These are phyloP conservation scores for Pelvicachromis taeniatus DNA, from an alignment of 2,113 vertebrate genomes.

Conservation along the genomic window DNA sequence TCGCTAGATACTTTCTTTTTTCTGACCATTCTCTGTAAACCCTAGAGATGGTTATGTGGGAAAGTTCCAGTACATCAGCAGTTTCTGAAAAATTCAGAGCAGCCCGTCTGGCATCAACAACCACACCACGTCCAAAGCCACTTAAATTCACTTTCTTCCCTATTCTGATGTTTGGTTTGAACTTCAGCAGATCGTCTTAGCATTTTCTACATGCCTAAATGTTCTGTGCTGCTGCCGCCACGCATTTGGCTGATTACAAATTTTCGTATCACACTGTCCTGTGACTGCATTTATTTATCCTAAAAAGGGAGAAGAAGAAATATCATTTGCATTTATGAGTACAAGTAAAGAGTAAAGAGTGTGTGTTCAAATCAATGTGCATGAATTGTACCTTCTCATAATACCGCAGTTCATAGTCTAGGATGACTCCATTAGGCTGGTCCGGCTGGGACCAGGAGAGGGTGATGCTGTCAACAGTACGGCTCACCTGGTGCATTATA, in stretches of 20 bases:
- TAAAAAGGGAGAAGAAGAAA: neutral
- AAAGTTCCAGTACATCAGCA: neutral
- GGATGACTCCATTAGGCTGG: conserved; percentile 95
- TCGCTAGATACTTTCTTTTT: neutral
- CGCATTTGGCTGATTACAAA: neutral
- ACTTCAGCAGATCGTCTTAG: neutral
- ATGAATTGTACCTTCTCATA: conserved; percentile 88
- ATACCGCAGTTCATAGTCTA: conserved; percentile 95
- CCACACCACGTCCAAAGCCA: neutral
- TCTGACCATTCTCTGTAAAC: neutral
- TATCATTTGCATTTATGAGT: neutral
- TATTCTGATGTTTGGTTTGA: neutral
- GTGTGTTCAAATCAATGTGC: neutral
- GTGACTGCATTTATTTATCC: neutral
- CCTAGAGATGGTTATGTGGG: neutral
- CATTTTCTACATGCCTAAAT: neutral
- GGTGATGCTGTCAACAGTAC: conserved; percentile 93
- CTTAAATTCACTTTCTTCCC: neutral
- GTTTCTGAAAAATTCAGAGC: neutral
- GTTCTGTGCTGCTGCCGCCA: neutral
- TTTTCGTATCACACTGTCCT: neutral
- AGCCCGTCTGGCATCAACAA: neutral
- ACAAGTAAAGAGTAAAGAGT: neutral
- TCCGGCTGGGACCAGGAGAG: conserved; percentile 98
- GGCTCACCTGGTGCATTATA: conserved; percentile 97